These are phyloP conservation scores for Thalassarche chlororhynchos DNA, from an alignment of 2,113 vertebrate species.

Conservation along the genomic window DNA sequence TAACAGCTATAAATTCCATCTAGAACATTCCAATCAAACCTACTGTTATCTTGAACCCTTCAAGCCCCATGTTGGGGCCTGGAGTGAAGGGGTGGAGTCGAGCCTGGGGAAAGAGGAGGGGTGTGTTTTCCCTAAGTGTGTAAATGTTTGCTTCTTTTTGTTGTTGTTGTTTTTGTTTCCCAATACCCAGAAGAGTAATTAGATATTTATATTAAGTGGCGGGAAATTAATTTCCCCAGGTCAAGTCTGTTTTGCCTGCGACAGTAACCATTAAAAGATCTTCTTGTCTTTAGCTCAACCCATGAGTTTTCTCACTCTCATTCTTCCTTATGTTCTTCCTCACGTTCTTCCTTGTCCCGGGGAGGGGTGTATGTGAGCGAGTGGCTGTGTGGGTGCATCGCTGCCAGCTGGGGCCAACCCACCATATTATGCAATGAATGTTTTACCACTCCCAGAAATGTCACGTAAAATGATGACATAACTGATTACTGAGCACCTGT, in stretches of 20 bases:
- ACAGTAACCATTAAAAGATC: background rate
- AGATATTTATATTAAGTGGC: background rate
- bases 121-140: background rate
- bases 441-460: background rate
- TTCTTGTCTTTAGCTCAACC: background rate
- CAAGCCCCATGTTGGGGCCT: no score
- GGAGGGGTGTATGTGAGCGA: fast-evolving
- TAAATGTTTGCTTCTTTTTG: background rate
- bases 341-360: background rate
- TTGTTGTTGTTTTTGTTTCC: background rate
- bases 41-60: no score
- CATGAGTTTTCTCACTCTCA: background rate
- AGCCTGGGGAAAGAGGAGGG: background rate
- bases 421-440: background rate
- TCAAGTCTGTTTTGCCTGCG: background rate
- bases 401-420: background rate
- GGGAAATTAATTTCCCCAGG: background rate
- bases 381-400: background rate
- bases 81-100: fast-evolving
- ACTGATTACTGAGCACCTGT: background rate
- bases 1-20: no score
- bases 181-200: background rate
- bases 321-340: background rate
- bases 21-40: no score
- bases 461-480: background rate